Percentiles rank a stretch among this genome's conserved stretches.
Conservation (phyloP, 2,797 vertebrate genomes). For the Danio choprae region DNA sequence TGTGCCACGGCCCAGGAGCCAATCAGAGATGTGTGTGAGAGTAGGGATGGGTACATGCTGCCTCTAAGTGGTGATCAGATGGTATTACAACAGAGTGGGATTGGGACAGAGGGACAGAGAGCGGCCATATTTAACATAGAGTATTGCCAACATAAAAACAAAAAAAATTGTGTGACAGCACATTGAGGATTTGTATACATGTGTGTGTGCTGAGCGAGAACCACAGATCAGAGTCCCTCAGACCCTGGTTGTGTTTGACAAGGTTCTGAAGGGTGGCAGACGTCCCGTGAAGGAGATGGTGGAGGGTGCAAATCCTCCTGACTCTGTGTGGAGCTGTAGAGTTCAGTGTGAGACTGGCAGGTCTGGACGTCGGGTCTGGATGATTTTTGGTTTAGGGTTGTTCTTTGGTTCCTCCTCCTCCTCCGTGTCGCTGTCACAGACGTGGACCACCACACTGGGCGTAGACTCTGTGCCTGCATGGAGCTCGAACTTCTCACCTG, state of each 20-base stretch:
- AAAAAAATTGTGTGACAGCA: slow-evolving; percentile 25
- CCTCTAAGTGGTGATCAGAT: slow-evolving; percentile 42
- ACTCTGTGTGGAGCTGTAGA: slow-evolving; percentile 35
- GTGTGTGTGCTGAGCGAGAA: slow-evolving; percentile 37
- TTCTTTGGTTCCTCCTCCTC: slow-evolving; percentile 84
- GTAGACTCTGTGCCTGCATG: slow-evolving; percentile 88
- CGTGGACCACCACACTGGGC: slow-evolving; percentile 88
- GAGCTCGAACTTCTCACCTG: slow-evolving; percentile 88
- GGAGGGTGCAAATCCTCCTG: slow-evolving; percentile 38
- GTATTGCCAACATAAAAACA: slow-evolving; percentile 36
- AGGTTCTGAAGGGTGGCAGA: slow-evolving; percentile 67
- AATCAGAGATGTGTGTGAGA: slow-evolving; percentile 49
- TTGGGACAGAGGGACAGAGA: slow-evolving; percentile 13
- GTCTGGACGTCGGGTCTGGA: slow-evolving; percentile 85
- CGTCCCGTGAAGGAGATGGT: slow-evolving; percentile 58
- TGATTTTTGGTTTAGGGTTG: slow-evolving; percentile 87
- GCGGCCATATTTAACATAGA: slow-evolving; percentile 14
- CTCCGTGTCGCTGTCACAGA: slow-evolving; percentile 86
- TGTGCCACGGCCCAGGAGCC: slow-evolving; percentile 27
- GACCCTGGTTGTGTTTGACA: slow-evolving; percentile 48
- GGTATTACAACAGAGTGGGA: slow-evolving; percentile 41
- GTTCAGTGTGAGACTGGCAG: slow-evolving; percentile 84
- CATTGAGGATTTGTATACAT: slow-evolving; percentile 26
- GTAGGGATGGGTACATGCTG: slow-evolving; percentile 26
- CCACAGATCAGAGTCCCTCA: slow-evolving; percentile 56